Conservation (phyloP, 2,888 invertebrate species). For the Lasius fuliginosus region DNA sequence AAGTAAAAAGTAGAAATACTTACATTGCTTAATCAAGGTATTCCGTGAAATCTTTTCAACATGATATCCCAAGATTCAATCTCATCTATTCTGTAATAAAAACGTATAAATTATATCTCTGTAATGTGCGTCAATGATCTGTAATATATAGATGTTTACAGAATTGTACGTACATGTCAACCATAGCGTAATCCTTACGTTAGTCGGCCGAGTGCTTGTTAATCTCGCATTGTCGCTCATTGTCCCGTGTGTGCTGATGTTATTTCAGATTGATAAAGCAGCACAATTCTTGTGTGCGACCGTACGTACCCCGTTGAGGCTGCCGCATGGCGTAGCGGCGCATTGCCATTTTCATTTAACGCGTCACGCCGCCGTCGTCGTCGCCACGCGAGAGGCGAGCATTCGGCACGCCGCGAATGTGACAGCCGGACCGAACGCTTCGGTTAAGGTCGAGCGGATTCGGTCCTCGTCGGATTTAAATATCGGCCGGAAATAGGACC, state of each 20-base stretch:
- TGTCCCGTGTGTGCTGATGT: conserved; percentile 23
- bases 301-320: conserved; percentile 20
- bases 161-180: conserved; percentile 34
- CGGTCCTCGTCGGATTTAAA: conserved; percentile 54
- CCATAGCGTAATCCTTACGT: conserved; percentile 19
- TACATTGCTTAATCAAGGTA: neutral
- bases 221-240: conserved; percentile 14
- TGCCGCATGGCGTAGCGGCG: conserved; percentile 38
- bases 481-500: conserved; percentile 55
- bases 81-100: conserved; percentile 26
- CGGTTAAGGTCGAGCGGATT: conserved; percentile 53
- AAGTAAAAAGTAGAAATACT: conserved; percentile 2
- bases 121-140: neutral
- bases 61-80: neutral
- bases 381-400: conserved; percentile 42
- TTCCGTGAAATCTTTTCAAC: neutral
- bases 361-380: conserved; percentile 46
- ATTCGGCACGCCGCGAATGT: conserved; percentile 53
- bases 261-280: conserved; percentile 53
- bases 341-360: conserved; percentile 53
- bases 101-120: neutral
- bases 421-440: conserved; percentile 53
- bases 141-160: neutral
- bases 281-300: conserved; percentile 22
- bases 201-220: neutral